phyloP scores from a whole-genome alignment of 2,113 vertebrate genomes.

The Aspiorhynchus laticeps region DNA sequence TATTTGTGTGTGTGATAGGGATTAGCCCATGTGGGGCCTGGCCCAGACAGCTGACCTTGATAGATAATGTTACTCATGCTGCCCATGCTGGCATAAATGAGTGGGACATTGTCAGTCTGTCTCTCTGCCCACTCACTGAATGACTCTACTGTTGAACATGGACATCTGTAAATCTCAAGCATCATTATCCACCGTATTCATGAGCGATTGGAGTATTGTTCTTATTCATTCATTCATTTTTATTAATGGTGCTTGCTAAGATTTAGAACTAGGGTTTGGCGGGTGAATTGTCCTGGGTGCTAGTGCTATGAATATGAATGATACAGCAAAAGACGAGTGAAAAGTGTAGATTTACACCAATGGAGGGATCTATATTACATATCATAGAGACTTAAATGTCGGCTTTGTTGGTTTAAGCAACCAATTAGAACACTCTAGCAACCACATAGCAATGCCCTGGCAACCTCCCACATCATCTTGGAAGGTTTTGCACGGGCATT shows the following conservation, averaged over 20 bases:
- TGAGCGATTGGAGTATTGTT: not conserved
- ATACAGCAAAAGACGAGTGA: not conserved
- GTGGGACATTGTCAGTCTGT: not conserved
- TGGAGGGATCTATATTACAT: not conserved
- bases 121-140: constrained; percentile 10
- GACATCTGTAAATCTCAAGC: constrained; percentile 3
- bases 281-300: not conserved
- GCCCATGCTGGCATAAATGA: constrained; percentile 1
- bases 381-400: not conserved
- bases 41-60: constrained; percentile 52
- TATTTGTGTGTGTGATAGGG: constrained; percentile 29
- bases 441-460: not conserved
- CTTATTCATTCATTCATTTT: not conserved
- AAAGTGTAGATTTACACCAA: not conserved
- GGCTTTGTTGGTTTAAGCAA: not conserved
- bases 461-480: not conserved
- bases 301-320: not conserved
- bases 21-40: constrained; percentile 25
- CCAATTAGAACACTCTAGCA: not conserved
- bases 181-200: not conserved
- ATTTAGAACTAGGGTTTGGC: not conserved
- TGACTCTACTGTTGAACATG: not conserved
- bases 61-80: constrained; percentile 39
- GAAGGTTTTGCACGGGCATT: not conserved
- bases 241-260: too few species aligned